Evolutionary conservation across 2,888 invertebrate genomes (phyloP), one percentile per base, ranked within the genome.

Genomic region (Eupithecia centaureata): DNA sequence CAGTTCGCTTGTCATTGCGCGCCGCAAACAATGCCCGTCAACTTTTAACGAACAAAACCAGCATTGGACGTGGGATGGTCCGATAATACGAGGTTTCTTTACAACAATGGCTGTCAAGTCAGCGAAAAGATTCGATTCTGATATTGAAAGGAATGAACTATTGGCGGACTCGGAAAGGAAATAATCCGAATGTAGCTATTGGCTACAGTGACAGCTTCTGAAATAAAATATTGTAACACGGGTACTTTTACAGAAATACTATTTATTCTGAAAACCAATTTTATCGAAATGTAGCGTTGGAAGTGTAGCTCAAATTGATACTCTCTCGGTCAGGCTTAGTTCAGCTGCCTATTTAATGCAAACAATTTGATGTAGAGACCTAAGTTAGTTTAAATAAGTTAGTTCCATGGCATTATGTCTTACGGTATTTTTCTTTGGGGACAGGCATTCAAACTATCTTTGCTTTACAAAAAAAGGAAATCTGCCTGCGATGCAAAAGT

Each of bases 1-100:
- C 61, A 22, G 65, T 67, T 69, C 57, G 60, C 69, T 67, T 74
- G 73, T 71, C 67, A 65, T 51, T 56, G 66, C 69, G 22, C 59
- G 52, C 66, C 54, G 52, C 18, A 12, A 58, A 72, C 74, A 71
- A 74, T 66, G 69, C 69, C 65, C 66, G 69, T 72, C 72, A 70
- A 71, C 64, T 68, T 71, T 71, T 67, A 66, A 66, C 71, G 69
- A 66, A 63, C 66, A 61, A 64, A 54, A 27, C 62, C 61, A 57
- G 71, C 72, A 74, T 59, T 74, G 71, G 61, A 68, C 61, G 28
- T 33, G 35, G 61, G 52, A 69, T 67, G 64, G 61, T 68, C 64
- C 61, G 62, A 38, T 73, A 68, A 70, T 66, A 61, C 47, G 64
- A 67, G 54, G 61, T 61, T 72, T 65, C 63, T 65, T 67, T 35